A percentile compares a stretch with the other conserved stretches of the same genome.
phyloP scores from a whole-genome alignment of 2,888 invertebrate genomes.

The Dolichomitus sp. region DNA sequence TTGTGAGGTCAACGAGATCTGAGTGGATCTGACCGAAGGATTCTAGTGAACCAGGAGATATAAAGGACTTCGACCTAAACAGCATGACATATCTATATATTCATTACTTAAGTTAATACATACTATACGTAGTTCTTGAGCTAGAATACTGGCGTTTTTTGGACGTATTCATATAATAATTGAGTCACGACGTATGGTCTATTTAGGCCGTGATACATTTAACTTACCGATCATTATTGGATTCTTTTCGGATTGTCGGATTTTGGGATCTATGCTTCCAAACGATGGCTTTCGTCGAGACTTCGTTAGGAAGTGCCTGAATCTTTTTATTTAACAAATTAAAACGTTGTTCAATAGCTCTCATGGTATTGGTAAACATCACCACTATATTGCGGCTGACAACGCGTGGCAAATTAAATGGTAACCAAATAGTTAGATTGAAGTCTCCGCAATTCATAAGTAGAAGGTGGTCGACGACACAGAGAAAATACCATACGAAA shows the following conservation, averaged over 20 bases:
- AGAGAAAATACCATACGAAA: conserved; percentile 11
- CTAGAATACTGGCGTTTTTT: neutral
- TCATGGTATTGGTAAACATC: conserved; percentile 20
- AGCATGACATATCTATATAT: neutral
- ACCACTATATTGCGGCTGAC: conserved; percentile 35
- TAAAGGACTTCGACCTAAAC: conserved; percentile 30
- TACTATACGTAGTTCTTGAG: neutral
- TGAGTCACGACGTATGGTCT: neutral
- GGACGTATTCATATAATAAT: neutral
- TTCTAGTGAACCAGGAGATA: conserved; percentile 24
- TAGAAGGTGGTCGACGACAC: conserved; percentile 16
- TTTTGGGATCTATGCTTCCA: neutral
- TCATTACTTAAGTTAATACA: neutral
- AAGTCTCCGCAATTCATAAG: neutral
- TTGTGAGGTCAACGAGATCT: conserved; percentile 50
- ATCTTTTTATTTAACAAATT: conserved; percentile 33
- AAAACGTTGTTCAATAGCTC: conserved; percentile 20
- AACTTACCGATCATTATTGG: conserved; percentile 11
- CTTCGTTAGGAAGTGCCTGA: conserved; percentile 10
- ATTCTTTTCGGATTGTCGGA: neutral
- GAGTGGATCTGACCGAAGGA: conserved; percentile 52
- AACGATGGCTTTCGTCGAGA: neutral
- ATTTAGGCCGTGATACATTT: neutral
- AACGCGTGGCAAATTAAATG: conserved; percentile 34
- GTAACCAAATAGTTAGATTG: conserved; percentile 32